Evolutionary conservation across 2,888 invertebrate species (phyloP).

Genomic region (Dasypolia templi): DNA sequence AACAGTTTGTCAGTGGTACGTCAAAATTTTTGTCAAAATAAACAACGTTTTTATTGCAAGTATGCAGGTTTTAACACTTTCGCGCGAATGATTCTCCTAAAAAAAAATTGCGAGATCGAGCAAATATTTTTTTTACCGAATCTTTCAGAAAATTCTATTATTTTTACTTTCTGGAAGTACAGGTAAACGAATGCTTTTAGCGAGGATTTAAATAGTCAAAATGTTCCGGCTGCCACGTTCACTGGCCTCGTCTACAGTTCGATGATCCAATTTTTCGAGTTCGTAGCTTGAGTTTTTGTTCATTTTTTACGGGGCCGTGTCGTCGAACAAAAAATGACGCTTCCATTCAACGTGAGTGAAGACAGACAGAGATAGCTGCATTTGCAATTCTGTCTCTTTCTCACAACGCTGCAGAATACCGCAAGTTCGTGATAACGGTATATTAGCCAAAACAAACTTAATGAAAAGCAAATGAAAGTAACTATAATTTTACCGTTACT

Average conservation of each 20-base stretch:
- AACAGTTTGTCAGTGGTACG: constrained; percentile 58
- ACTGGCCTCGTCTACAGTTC: constrained; percentile 84
- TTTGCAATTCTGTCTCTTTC: constrained; percentile 79
- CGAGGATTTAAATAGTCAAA: constrained; percentile 55
- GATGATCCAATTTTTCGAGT: constrained; percentile 86
- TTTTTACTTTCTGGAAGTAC: constrained; percentile 3
- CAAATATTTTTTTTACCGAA: neutral
- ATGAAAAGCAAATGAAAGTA: constrained; percentile 84
- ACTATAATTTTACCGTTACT: constrained; percentile 75
- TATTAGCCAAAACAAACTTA: constrained; percentile 80
- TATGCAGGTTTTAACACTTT: constrained; percentile 37
- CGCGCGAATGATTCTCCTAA: neutral
- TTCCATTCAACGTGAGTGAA: constrained; percentile 79
- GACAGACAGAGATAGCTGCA: constrained; percentile 74
- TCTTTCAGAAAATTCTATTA: neutral
- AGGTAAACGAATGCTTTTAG: constrained; percentile 32
- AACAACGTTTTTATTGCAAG: constrained; percentile 18
- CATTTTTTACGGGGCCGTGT: constrained; percentile 78
- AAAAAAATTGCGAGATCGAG: neutral
- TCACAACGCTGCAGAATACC: constrained; percentile 70
- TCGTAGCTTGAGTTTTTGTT: constrained; percentile 81
- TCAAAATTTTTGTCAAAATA: constrained; percentile 53
- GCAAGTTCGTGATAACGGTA: constrained; percentile 79
- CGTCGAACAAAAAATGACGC: constrained; percentile 79
- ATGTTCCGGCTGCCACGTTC: constrained; percentile 76